Conservation (phyloP, 1,140 invertebrate genomes). For the Drosophila trapezifrons region DNA sequence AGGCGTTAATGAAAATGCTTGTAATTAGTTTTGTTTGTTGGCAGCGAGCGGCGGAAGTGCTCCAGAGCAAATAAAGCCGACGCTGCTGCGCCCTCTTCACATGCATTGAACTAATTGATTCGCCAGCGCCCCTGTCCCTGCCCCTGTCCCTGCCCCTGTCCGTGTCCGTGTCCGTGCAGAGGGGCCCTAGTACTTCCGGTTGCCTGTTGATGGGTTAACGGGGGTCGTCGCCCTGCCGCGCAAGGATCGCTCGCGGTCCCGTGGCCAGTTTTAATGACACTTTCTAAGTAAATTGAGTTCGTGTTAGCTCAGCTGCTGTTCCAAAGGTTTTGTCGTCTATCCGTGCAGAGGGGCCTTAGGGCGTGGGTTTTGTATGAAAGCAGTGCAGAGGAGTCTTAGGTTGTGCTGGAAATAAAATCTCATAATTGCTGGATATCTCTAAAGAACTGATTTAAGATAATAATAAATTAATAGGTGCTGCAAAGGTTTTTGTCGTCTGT, state of each 20-base stretch:
- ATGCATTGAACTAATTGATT: conserved; percentile 81
- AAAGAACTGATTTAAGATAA: too few species aligned
- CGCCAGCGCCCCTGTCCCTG: conserved; percentile 22
- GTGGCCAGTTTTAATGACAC: conserved; percentile 21
- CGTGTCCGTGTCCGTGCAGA: not conserved
- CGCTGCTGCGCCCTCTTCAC: conserved; percentile 53
- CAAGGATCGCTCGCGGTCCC: not conserved
- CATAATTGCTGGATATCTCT: not conserved
- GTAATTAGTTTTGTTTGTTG: conserved; percentile 82
- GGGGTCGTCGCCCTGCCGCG: not conserved
- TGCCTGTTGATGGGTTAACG: conserved; percentile 7
- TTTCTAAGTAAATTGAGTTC: conserved; percentile 23
- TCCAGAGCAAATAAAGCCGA: conserved; percentile 62
- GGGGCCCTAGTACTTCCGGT: conserved; percentile 9
- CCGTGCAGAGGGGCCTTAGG: not conserved
- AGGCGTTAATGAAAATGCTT: conserved; percentile 82
- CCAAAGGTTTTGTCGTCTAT: not conserved
- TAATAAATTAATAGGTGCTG: too few species aligned
- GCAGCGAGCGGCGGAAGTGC: conserved; percentile 68
- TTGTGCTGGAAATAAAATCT: not conserved
- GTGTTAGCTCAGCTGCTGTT: not conserved
- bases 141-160: not conserved
- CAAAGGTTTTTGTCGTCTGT: not conserved
- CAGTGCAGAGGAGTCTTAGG: not conserved
- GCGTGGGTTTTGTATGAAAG: not conserved